Conservation (phyloP, 2,888 invertebrate genomes). For the Keiferia lycopersicella region DNA sequence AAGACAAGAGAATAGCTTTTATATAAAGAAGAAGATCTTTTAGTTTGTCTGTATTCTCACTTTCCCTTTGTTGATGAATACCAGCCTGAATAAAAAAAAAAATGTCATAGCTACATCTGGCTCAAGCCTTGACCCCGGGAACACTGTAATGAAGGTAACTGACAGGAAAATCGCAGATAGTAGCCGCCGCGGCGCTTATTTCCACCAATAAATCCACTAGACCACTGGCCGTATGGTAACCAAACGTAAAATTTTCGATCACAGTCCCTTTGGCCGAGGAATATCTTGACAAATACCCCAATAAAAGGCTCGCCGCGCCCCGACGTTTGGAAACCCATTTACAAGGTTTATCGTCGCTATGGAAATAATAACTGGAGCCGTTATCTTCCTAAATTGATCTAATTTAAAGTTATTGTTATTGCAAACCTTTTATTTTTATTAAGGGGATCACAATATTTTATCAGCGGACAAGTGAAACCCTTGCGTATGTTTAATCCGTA, state of each 20-base stretch:
- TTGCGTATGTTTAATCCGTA: constrained; percentile 28
- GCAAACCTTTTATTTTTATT: constrained; percentile 76
- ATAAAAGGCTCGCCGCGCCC: constrained; percentile 74
- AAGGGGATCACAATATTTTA: constrained; percentile 66
- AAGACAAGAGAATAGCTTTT: no score
- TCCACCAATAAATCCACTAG: constrained; percentile 47
- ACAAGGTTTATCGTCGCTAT: constrained; percentile 79
- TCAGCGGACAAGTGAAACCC: constrained; percentile 47
- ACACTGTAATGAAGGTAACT: constrained; percentile 27
- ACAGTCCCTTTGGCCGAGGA: constrained; percentile 67
- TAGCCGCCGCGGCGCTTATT: constrained; percentile 18
- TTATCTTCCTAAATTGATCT: constrained; percentile 79
- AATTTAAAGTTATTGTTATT: constrained; percentile 80
- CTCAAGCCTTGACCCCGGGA: constrained; percentile 13
- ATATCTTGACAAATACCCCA: constrained; percentile 79
- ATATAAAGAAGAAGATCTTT: no score
- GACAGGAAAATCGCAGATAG: constrained; percentile 29
- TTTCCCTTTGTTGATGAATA: no score
- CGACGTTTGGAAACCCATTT: constrained; percentile 79
- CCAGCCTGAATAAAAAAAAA: no score
- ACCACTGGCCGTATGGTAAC: constrained; percentile 64
- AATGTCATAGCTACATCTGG: no score
- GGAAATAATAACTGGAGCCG: constrained; percentile 79
- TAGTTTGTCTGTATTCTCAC: no score
- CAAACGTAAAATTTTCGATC: constrained; percentile 75